phyloP scores from a whole-genome alignment of 2,113 vertebrate species.

The Pagrus major region DNA sequence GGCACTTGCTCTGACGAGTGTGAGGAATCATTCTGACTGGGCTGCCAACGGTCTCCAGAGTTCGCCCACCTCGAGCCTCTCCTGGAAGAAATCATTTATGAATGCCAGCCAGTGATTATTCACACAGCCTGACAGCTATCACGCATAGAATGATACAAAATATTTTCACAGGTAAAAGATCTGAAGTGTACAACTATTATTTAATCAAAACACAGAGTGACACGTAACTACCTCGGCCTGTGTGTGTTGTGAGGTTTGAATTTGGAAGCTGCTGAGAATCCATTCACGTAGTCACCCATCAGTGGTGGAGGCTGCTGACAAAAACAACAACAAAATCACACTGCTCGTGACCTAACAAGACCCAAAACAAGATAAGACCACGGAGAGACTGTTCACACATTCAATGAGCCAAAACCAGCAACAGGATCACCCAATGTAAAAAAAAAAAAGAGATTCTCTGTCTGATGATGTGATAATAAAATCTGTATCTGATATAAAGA shows the following conservation, averaged over 20 bases:
- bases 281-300: constrained; percentile 88
- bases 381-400: not conserved
- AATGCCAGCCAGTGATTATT: not conserved
- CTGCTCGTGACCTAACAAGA: not conserved
- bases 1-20: constrained; percentile 85
- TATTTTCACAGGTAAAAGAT: not conserved
- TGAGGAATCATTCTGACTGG: constrained; percentile 74
- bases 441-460: too few species aligned
- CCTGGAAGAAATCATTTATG: not conserved
- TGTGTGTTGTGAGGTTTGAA: constrained; percentile 69
- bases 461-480: not conserved
- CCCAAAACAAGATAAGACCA: not conserved
- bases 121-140: not conserved
- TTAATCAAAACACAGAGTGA: not conserved
- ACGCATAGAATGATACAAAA: not conserved
- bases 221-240: constrained; percentile 49
- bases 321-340: constrained; percentile 5
- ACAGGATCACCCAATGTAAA: too few species aligned
- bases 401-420: not conserved
- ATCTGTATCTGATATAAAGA: not conserved
- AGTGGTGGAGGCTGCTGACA: constrained; percentile 84
- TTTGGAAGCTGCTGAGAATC: constrained; percentile 85
- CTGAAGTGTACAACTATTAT: not conserved
- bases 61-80: constrained; percentile 37
- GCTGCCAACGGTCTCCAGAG: constrained; percentile 80